Conservation (phyloP, 2,113 vertebrate genomes). For the Caranx ignobilis region DNA sequence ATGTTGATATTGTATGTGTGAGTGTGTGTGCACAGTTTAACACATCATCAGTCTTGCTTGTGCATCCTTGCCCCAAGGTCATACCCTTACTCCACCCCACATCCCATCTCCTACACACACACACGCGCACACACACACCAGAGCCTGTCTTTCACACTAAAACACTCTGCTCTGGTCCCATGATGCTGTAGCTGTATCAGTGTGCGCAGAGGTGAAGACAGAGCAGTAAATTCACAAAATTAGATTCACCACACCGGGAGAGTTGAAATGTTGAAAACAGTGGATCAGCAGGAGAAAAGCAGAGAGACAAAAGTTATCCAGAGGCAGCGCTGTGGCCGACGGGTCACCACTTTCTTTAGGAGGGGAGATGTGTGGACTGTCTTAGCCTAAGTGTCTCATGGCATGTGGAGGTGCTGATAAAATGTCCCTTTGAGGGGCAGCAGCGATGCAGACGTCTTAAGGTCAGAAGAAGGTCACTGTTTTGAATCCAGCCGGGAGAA, state of each 20-base stretch:
- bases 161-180: slow-evolving; percentile 5
- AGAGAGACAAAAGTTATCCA: slow-evolving; percentile 36
- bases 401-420: slow-evolving; percentile 58
- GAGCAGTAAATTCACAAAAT: slow-evolving; percentile 50
- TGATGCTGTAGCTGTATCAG: slow-evolving; percentile 8
- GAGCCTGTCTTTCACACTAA: not conserved
- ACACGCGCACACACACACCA: slow-evolving; percentile 11
- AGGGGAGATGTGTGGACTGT: slow-evolving; percentile 20
- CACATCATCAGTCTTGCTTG: slow-evolving; percentile 47
- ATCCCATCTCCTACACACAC: not conserved
- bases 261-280: slow-evolving; percentile 29
- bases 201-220: slow-evolving; percentile 40
- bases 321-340: slow-evolving; percentile 23
- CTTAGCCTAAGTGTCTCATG: slow-evolving; percentile 48
- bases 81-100: slow-evolving; percentile 17
- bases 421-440: slow-evolving; percentile 49
- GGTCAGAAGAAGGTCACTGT: slow-evolving; percentile 52
- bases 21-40: slow-evolving; percentile 38
- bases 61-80: slow-evolving; percentile 63
- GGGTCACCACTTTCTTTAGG: slow-evolving; percentile 34
- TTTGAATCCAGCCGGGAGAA: slow-evolving; percentile 55
- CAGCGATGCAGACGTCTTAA: slow-evolving; percentile 23
- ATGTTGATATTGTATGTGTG: slow-evolving; percentile 31
- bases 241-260: slow-evolving; percentile 22
- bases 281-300: not conserved